A percentile compares a stretch with the other conserved stretches of the same genome.
These are phyloP conservation scores for Leucoraja ocellata DNA, from an alignment of 2,797 vertebrate genomes.

Conservation along the genomic window DNA sequence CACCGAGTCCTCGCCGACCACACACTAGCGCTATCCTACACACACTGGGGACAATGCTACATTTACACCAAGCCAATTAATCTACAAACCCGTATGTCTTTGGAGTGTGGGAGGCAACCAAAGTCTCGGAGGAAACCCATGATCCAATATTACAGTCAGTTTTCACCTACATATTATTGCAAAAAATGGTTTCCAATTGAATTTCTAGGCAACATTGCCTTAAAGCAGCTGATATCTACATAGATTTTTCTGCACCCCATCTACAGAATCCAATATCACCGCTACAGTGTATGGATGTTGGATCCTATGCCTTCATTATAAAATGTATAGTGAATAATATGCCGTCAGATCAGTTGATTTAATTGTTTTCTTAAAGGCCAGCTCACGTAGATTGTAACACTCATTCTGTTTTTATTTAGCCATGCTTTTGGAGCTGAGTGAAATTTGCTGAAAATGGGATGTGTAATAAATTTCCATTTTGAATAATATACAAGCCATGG, in stretches of 20 bases:
- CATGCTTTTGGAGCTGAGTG: background rate
- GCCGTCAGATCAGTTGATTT: background rate
- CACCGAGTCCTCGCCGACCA: too few relatives aligned
- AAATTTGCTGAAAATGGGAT: background rate
- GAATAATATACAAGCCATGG: background rate
- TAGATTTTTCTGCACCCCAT: background rate
- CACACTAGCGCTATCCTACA: too few relatives aligned
- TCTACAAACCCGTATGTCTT: too few relatives aligned
- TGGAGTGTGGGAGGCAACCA: too few relatives aligned
- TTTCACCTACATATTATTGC: too few relatives aligned
- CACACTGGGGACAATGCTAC: too few relatives aligned
- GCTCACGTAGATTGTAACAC: background rate
- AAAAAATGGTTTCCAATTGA: too few relatives aligned
- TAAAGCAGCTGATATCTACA: background rate
- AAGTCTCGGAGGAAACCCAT: too few relatives aligned
- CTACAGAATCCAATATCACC: background rate
- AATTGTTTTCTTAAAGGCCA: background rate
- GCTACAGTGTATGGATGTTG: background rate
- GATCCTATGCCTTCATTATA: background rate
- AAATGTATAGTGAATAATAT: background rate
- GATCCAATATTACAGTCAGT: too few relatives aligned
- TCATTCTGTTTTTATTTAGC: background rate
- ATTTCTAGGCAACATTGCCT: background rate
- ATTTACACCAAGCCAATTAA: too few relatives aligned
- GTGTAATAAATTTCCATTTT: background rate